Evolutionary conservation across 2,888 invertebrate genomes (phyloP).

Genomic region (Epinotia bilunana): DNA sequence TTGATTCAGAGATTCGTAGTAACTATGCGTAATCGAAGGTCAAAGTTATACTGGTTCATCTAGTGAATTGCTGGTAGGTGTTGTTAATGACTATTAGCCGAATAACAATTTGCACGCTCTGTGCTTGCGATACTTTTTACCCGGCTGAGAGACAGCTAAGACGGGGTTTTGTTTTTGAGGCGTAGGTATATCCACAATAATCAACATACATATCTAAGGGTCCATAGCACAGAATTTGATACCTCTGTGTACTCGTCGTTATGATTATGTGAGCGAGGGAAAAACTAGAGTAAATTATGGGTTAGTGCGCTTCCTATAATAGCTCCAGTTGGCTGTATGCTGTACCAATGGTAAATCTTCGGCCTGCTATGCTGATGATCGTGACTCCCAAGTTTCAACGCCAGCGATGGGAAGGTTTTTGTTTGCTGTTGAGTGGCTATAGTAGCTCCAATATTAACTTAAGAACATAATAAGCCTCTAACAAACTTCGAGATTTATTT

Average conservation of each 20-base stretch:
- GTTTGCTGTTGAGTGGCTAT: too few relatives aligned
- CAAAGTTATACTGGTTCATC: not conserved
- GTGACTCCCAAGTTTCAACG: too few relatives aligned
- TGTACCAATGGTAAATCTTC: too few relatives aligned
- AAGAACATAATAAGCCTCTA: not conserved
- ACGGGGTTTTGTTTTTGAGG: not conserved
- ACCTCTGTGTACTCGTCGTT: not conserved
- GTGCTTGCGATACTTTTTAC: not conserved
- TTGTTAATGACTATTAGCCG: slow-evolving; percentile 18
- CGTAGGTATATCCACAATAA: not conserved
- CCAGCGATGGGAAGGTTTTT: too few relatives aligned
- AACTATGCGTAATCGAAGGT: not conserved
- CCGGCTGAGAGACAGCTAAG: not conserved
- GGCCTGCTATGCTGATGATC: too few relatives aligned
- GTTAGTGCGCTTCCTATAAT: not conserved
- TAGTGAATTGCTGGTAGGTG: not conserved
- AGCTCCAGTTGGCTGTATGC: too few relatives aligned
- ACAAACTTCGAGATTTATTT: not conserved
- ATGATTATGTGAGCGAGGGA: not conserved
- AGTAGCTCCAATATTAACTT: too few relatives aligned
- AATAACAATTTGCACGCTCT: slow-evolving; percentile 1
- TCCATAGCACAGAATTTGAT: not conserved
- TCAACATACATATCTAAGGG: not conserved
- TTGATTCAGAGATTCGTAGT: not conserved
- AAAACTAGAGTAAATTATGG: not conserved